Percentiles rank a stretch among this genome's conserved stretches.
Conservation (phyloP, 2,888 invertebrate genomes). For the Nephrotoma appendiculata region DNA sequence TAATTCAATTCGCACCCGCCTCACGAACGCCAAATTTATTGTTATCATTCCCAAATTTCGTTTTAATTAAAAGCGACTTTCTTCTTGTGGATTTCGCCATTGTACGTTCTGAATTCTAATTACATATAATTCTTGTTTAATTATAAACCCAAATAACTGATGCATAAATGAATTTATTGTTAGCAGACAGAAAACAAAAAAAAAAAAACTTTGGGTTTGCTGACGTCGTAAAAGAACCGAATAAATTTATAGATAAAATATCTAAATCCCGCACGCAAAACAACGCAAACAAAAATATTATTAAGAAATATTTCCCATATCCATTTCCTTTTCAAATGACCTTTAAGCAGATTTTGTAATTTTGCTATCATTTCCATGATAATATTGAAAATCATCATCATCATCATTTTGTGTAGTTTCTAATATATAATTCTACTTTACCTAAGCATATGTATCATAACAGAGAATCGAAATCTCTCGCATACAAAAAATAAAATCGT, state of each 20-base stretch:
- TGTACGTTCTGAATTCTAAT: background rate
- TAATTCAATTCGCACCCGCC: background rate
- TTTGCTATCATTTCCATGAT: background rate
- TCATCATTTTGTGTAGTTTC: background rate
- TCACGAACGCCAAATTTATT: background rate
- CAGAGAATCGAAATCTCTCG: background rate
- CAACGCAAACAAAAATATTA: background rate
- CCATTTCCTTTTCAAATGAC: background rate
- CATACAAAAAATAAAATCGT: background rate
- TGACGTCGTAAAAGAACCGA: background rate
- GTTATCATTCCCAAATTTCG: background rate
- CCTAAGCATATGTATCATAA: background rate
- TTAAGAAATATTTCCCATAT: background rate
- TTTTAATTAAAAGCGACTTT: background rate
- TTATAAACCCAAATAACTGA: background rate
- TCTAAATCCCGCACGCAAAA: background rate
- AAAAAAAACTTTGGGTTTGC: background rate
- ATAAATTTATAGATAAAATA: background rate
- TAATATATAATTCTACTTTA: background rate
- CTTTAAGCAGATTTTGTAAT: background rate
- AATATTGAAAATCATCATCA: background rate
- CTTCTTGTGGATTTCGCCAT: background rate
- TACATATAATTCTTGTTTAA: background rate
- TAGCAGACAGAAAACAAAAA: background rate
- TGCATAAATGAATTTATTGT: background rate